Evolutionary conservation across 2,797 vertebrate genomes (phyloP).

Genomic region (Pampus argenteus): DNA sequence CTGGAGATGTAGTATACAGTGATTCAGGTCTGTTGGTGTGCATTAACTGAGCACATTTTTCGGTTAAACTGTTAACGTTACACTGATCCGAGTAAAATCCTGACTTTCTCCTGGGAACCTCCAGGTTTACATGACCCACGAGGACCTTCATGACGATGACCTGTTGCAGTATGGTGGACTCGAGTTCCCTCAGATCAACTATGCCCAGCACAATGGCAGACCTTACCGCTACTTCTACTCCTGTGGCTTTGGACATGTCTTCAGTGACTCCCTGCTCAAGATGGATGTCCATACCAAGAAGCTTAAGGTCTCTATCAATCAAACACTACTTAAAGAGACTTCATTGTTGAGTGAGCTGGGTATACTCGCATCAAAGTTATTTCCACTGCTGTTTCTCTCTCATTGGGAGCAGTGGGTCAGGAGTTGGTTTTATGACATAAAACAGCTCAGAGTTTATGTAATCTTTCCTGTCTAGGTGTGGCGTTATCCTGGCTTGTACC

Average conservation of each 20-base stretch:
- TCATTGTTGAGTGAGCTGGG: conserved; percentile 34
- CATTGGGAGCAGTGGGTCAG: conserved; percentile 14
- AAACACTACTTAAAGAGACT: conserved; percentile 33
- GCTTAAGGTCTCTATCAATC: conserved; percentile 84
- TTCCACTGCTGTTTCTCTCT: conserved; percentile 21
- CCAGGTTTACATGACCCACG: conserved; percentile 90
- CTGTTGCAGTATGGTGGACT: conserved; percentile 88
- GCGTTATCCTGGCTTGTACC: conserved; percentile 91
- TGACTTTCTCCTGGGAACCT: background rate
- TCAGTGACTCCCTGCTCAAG: conserved; percentile 92
- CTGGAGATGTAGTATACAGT: background rate
- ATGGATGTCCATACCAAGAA: conserved; percentile 90
- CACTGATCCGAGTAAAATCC: conserved; percentile 1
- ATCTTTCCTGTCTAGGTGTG: conserved; percentile 85
- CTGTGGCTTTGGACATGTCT: conserved; percentile 90
- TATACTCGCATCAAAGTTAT: conserved; percentile 57
- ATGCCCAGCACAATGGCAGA: conserved; percentile 82
- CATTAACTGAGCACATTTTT: conserved; percentile 5
- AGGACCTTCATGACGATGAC: conserved; percentile 87
- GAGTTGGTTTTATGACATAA: conserved; percentile 55
- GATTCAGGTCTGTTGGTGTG: conserved; percentile 9
- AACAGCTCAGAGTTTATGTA: conserved; percentile 55
- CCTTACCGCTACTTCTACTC: conserved; percentile 93
- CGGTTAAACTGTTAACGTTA: conserved; percentile 1
- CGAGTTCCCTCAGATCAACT: conserved; percentile 96